A percentile compares a stretch with the other conserved stretches of the same genome.
Conservation (phyloP, 2,888 invertebrate species). For the Micropterix aruncella region DNA sequence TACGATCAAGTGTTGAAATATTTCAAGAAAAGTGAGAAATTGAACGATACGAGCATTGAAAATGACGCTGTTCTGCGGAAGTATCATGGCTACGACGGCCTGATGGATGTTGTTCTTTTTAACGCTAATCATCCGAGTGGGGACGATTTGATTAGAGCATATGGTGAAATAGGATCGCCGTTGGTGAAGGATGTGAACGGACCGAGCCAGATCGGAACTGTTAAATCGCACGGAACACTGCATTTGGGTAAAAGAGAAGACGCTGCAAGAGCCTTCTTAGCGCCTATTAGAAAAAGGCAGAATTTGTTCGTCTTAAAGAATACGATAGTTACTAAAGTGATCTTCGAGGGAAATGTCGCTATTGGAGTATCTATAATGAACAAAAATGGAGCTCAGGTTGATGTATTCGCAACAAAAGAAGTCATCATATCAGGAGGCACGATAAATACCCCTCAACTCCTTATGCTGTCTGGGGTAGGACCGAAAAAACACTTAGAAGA, state of each 20-base stretch:
- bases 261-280: background rate
- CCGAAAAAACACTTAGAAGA: slow-evolving; percentile 41
- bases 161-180: slow-evolving; percentile 28
- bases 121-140: slow-evolving; percentile 5
- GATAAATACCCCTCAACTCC: slow-evolving; percentile 66
- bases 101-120: slow-evolving; percentile 19
- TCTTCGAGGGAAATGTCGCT: slow-evolving; percentile 25
- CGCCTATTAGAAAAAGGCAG: slow-evolving; percentile 6
- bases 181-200: slow-evolving; percentile 20
- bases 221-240: slow-evolving; percentile 16
- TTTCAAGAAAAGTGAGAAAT: slow-evolving; percentile 24
- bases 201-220: slow-evolving; percentile 31
- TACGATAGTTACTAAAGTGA: slow-evolving; percentile 24
- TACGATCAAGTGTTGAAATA: slow-evolving; percentile 26
- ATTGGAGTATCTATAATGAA: slow-evolving; percentile 19
- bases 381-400: slow-evolving; percentile 17
- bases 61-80: slow-evolving; percentile 5
- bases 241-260: background rate
- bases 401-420: slow-evolving; percentile 50
- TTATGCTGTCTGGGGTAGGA: slow-evolving; percentile 67
- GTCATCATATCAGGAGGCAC: slow-evolving; percentile 67
- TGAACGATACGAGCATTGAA: slow-evolving; percentile 4
- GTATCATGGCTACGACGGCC: slow-evolving; percentile 18
- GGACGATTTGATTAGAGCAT: slow-evolving; percentile 18
- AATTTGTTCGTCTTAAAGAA: slow-evolving; percentile 21